phyloP scores from a whole-genome alignment of 2,797 vertebrate species.

The Tenualosa thibaudeaui region DNA sequence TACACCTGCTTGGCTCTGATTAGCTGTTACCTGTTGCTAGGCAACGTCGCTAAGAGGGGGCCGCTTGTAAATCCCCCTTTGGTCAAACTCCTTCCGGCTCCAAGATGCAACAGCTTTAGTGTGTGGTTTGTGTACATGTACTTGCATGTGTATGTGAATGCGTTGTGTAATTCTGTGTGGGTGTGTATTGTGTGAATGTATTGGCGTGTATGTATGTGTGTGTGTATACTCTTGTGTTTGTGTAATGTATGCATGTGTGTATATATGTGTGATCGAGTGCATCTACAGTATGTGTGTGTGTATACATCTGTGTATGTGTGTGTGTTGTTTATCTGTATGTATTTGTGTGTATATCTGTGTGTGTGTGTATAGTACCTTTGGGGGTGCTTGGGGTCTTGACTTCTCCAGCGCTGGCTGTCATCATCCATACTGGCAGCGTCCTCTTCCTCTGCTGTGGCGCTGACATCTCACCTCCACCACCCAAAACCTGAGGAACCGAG shows the following conservation, averaged over 20 bases:
- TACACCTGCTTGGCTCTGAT: background rate
- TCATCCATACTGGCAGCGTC: background rate
- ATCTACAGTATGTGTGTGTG: background rate
- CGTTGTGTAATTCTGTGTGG: background rate
- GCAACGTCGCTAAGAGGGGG: background rate
- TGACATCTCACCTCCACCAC: background rate
- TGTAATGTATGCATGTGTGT: background rate
- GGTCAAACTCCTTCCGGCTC: background rate
- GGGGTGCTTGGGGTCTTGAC: background rate
- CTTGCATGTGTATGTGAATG: background rate
- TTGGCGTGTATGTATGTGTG: background rate
- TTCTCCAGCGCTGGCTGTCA: background rate
- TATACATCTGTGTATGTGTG: background rate
- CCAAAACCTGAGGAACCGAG: background rate
- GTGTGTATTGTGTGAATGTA: background rate
- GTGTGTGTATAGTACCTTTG: constrained; percentile 49
- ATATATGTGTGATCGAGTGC: background rate
- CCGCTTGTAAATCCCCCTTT: background rate
- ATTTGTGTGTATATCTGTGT: background rate
- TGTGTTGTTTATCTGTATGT: background rate
- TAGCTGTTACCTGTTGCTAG: background rate
- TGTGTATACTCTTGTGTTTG: background rate
- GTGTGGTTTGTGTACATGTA: background rate
- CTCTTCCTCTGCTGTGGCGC: background rate
- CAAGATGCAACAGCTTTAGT: background rate